A percentile compares a stretch with the other conserved stretches of the same genome.
phyloP scores from a whole-genome alignment of 2,888 invertebrate species.

The Melieria crassipennis region DNA sequence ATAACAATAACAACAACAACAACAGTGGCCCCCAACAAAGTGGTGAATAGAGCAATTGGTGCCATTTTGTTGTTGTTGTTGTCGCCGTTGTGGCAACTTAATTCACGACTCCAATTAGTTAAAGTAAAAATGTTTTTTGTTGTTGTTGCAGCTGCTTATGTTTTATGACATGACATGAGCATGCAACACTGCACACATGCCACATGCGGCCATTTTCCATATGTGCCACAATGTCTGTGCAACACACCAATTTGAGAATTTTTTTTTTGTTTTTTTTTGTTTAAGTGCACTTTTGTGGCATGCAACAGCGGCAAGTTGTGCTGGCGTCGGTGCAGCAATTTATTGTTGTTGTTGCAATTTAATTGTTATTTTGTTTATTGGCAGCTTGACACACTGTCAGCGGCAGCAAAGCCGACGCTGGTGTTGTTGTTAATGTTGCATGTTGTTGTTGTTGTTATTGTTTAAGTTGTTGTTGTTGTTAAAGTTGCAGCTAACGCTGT shows the following conservation, averaged over 20 bases:
- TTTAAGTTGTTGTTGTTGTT: too few relatives aligned
- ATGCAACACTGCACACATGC: conserved; percentile 19
- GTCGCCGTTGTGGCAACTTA: neutral
- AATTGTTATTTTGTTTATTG: conserved; percentile 31
- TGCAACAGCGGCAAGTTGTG: conserved; percentile 3
- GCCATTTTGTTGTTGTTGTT: neutral
- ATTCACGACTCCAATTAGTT: conserved; percentile 20
- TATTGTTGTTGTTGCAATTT: conserved; percentile 18
- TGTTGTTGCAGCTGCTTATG: conserved; percentile 7
- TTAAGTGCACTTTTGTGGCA: neutral
- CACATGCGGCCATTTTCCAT: conserved; percentile 8
- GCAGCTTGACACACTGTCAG: conserved; percentile 11
- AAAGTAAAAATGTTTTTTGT: conserved; percentile 6
- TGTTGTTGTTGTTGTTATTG: too few relatives aligned
- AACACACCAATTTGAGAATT: neutral
- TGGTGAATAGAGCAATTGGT: neutral
- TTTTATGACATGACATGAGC: conserved; percentile 41
- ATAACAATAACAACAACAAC: conserved; percentile 19
- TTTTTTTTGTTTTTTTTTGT: conserved; percentile 8
- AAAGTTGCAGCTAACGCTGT: too few relatives aligned
- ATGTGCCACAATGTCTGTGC: neutral
- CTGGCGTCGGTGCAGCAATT: conserved; percentile 18
- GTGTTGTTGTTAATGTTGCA: too few relatives aligned
- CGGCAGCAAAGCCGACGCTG: too few relatives aligned
- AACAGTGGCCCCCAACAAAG: neutral